Conservation (phyloP, 2,888 invertebrate species). For the Lagria hirta region DNA sequence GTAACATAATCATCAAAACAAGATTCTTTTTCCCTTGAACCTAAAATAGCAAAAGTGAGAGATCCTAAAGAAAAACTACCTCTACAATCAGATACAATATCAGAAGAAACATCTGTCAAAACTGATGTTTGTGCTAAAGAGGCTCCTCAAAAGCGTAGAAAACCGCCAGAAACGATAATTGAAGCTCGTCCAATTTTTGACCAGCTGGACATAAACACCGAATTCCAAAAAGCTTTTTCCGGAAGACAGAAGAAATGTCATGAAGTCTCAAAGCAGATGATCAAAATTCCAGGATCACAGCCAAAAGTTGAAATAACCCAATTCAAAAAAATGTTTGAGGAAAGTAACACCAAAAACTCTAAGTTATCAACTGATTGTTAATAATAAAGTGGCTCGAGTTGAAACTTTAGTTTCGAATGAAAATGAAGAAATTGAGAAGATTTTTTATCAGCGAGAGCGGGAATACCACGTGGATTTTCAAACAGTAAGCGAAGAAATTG, state of each 20-base stretch:
- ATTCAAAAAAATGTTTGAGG: constrained; percentile 32
- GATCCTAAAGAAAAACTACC: too few species aligned
- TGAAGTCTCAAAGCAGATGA: constrained; percentile 32
- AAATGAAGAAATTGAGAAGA: constrained; percentile 49
- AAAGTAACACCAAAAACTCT: constrained; percentile 32
- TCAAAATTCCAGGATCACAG: constrained; percentile 29
- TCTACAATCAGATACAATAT: background rate
- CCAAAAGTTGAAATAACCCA: constrained; percentile 39
- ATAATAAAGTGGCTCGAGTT: constrained; percentile 42
- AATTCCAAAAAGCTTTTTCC: constrained; percentile 50
- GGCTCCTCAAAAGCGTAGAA: constrained; percentile 44
- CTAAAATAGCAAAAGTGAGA: too few species aligned
- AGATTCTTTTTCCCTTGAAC: too few species aligned
- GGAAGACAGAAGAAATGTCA: constrained; percentile 45
- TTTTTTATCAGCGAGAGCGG: constrained; percentile 48
- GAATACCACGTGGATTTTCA: constrained; percentile 50
- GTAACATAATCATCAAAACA: too few species aligned
- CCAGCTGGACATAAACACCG: constrained; percentile 50
- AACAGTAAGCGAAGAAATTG: constrained; percentile 44
- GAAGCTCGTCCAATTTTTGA: constrained; percentile 53
- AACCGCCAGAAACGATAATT: constrained; percentile 50
- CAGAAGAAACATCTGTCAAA: background rate
- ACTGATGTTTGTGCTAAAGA: background rate
- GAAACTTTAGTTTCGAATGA: constrained; percentile 42
- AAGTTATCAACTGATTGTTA: constrained; percentile 34